These are phyloP conservation scores for Balearica regulorum DNA, from an alignment of 2,797 vertebrate genomes.

Conservation along the genomic window DNA sequence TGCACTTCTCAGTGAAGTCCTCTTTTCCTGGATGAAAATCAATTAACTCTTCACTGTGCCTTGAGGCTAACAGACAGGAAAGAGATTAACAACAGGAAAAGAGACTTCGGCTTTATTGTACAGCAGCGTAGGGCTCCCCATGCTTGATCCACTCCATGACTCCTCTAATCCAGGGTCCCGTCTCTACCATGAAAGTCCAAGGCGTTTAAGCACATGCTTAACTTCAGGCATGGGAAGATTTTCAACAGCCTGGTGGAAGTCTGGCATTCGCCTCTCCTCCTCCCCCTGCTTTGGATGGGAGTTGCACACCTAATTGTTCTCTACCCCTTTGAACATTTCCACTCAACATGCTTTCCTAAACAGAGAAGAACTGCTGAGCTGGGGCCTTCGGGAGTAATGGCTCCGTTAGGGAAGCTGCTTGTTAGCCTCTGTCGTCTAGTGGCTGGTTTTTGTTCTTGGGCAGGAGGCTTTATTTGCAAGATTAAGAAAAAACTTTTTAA, in stretches of 20 bases:
- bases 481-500: neutral
- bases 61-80: constrained; percentile 68
- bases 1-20: constrained; percentile 61
- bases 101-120: constrained; percentile 60
- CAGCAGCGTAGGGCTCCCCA: constrained; percentile 29
- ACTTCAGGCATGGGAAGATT: constrained; percentile 44
- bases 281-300: neutral
- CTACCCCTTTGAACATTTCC: constrained; percentile 45
- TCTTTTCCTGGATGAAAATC: constrained; percentile 68
- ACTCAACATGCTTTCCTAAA: constrained; percentile 20
- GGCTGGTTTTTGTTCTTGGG: neutral
- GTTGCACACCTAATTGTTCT: constrained; percentile 45
- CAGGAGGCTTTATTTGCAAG: neutral
- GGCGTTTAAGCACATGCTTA: constrained; percentile 43
- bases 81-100: constrained; percentile 68
- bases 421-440: neutral
- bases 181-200: constrained; percentile 1
- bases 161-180: constrained; percentile 3
- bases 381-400: constrained; percentile 3
- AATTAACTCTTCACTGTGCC: constrained; percentile 69
- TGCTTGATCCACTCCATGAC: constrained; percentile 43
- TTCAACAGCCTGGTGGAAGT: constrained; percentile 35
- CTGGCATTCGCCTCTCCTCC: constrained; percentile 8
- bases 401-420: neutral
- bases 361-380: neutral